Conservation (phyloP, 2,888 invertebrate species). For the Andrena praecox region DNA sequence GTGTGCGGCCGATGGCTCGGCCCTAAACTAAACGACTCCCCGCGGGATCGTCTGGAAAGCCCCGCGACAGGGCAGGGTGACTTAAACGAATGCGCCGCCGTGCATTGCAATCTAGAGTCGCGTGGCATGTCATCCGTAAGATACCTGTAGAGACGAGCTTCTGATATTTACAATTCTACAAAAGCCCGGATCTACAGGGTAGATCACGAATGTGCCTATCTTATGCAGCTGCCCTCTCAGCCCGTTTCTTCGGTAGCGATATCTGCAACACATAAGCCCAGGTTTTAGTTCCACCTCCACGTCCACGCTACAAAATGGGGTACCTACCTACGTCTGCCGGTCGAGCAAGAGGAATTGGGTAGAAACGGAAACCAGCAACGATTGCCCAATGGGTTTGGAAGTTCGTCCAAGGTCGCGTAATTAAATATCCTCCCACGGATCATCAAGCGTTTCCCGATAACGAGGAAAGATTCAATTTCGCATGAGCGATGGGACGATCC, state of each 20-base stretch:
- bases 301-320: background rate
- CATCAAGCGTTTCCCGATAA: background rate
- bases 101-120: constrained; percentile 85
- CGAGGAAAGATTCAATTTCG: too few species aligned
- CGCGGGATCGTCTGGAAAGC: constrained; percentile 2
- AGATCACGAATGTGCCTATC: constrained; percentile 97
- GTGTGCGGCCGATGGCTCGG: background rate
- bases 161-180: constrained; percentile 95
- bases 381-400: background rate
- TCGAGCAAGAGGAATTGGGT: too few species aligned
- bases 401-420: background rate
- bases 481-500: too few species aligned
- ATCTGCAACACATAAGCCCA: constrained; percentile 66
- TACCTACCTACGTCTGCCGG: too few species aligned
- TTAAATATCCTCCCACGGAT: background rate
- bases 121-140: constrained; percentile 98
- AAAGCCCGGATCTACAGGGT: constrained; percentile 99
- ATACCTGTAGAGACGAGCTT: constrained; percentile 99
- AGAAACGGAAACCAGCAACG: too few species aligned
- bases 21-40: constrained; percentile 21
- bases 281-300: constrained; percentile 22
- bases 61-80: background rate
- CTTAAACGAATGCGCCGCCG: constrained; percentile 18
- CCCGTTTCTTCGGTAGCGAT: constrained; percentile 30
- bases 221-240: constrained; percentile 68